A percentile compares a stretch with the other conserved stretches of the same genome.
Conservation (phyloP, 2,797 vertebrate species). For the Anisognathus igniventris region DNA sequence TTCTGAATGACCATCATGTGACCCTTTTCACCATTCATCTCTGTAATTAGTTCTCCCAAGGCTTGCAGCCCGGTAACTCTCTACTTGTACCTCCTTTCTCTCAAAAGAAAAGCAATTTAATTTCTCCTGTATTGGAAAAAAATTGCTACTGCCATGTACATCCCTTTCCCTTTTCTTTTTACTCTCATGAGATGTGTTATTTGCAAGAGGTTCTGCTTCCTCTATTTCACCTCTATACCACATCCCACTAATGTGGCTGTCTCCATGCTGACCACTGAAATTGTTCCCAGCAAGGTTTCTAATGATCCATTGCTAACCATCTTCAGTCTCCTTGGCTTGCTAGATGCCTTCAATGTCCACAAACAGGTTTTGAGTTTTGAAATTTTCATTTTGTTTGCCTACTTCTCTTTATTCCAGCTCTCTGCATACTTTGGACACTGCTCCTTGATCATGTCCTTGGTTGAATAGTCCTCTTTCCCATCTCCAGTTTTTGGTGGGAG, state of each 20-base stretch:
- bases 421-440: neutral
- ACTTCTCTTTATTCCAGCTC: neutral
- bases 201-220: neutral
- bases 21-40: neutral
- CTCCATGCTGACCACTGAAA: neutral
- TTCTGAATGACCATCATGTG: neutral
- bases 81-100: neutral
- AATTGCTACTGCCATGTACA: neutral
- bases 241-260: neutral
- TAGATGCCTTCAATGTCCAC: neutral
- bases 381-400: neutral
- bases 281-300: neutral
- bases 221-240: neutral
- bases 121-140: neutral
- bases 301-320: neutral
- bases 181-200: neutral
- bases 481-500: neutral
- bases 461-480: neutral
- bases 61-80: neutral
- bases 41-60: neutral
- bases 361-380: neutral
- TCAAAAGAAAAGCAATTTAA: neutral
- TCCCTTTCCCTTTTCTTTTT: neutral
- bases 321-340: neutral
- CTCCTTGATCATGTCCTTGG: neutral